These are phyloP conservation scores for Perca flavescens DNA, from an alignment of 2,113 vertebrate genomes.

Conservation along the genomic window DNA sequence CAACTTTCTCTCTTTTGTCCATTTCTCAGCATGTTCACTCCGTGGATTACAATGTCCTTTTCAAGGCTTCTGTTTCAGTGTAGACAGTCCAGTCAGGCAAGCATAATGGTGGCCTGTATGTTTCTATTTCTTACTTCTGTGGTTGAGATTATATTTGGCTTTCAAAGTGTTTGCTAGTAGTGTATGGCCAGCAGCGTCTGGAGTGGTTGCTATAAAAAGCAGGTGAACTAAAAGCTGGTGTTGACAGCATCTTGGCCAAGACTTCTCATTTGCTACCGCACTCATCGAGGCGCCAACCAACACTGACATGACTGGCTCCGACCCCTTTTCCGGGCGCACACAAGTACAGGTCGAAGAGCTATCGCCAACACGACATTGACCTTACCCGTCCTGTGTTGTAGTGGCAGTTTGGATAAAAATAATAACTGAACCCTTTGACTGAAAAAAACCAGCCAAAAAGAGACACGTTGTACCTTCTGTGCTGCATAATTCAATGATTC, in stretches of 20 bases:
- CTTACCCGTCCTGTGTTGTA: not conserved
- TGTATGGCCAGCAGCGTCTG: slow-evolving; percentile 57
- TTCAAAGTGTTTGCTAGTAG: slow-evolving; percentile 58
- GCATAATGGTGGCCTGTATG: slow-evolving; percentile 47
- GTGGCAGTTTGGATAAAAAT: not conserved
- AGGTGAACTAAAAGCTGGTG: slow-evolving; percentile 73
- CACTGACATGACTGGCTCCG: slow-evolving; percentile 46
- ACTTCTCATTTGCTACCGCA: slow-evolving; percentile 48
- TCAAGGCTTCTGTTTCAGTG: slow-evolving; percentile 1
- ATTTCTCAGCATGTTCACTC: not conserved
- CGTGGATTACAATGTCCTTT: slow-evolving; percentile 6
- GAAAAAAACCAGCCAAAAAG: not conserved
- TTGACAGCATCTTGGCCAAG: slow-evolving; percentile 74
- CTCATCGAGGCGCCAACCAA: slow-evolving; percentile 29
- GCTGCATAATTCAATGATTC: slow-evolving; percentile 57
- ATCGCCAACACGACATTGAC: not conserved
- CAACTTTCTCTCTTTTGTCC: not conserved
- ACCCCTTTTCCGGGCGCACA: slow-evolving; percentile 34
- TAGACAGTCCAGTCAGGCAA: not conserved
- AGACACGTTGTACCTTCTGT: not conserved
- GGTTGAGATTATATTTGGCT: slow-evolving; percentile 75
- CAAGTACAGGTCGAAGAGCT: slow-evolving; percentile 22
- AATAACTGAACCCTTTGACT: slow-evolving; percentile 3
- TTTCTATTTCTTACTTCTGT: slow-evolving; percentile 68
- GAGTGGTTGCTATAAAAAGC: slow-evolving; percentile 83